phyloP scores from a whole-genome alignment of 1,140 invertebrate species.

The Limonius californicus region DNA sequence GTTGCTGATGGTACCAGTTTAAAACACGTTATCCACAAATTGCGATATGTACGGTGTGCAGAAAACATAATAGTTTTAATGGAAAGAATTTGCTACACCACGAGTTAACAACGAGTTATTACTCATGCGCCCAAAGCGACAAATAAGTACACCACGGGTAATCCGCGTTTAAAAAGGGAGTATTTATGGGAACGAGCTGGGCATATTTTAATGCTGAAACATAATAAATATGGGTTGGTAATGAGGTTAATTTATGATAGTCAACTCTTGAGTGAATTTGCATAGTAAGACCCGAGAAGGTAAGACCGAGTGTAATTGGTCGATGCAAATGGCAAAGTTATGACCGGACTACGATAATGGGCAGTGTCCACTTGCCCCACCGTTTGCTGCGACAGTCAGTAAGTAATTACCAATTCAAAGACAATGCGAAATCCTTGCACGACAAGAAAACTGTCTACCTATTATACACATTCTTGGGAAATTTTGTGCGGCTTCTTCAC shows the following conservation, averaged over 20 bases:
- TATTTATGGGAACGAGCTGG: conserved; percentile 14
- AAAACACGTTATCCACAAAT: too few relatives aligned
- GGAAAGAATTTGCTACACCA: neutral
- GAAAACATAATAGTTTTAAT: neutral
- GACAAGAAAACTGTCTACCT: too few relatives aligned
- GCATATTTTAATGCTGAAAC: conserved; percentile 26
- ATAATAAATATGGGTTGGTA: conserved; percentile 23
- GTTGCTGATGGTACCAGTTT: too few relatives aligned
- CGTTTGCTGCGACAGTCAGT: neutral
- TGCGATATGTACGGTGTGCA: neutral
- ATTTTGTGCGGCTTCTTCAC: too few relatives aligned
- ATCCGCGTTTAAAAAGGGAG: conserved; percentile 12
- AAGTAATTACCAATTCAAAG: neutral
- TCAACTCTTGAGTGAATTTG: conserved; percentile 16
- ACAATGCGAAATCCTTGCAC: neutral
- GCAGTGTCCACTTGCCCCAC: neutral
- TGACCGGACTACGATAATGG: conserved; percentile 22
- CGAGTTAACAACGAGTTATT: neutral
- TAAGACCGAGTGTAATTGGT: conserved; percentile 19
- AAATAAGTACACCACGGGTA: conserved; percentile 2
- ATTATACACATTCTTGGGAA: too few relatives aligned
- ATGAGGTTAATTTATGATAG: conserved; percentile 26
- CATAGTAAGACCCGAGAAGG: conserved; percentile 21
- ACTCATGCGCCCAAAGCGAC: neutral
- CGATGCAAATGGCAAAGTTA: conserved; percentile 17